A percentile compares a stretch with the other conserved stretches of the same genome.
phyloP scores from a whole-genome alignment of 1,140 invertebrate species.

The Tetramorium alpestre region DNA sequence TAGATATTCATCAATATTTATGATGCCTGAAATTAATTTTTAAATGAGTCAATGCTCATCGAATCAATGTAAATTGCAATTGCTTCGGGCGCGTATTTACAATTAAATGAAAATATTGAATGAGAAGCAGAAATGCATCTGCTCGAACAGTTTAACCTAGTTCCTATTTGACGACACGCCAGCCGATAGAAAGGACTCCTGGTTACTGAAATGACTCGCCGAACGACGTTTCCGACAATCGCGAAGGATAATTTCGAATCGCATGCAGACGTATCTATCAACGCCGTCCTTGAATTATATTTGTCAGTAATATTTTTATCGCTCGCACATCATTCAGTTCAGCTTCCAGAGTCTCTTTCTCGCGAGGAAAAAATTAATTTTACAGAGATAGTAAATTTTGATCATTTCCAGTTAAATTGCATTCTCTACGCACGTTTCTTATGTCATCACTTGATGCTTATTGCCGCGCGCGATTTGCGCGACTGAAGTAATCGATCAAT shows the following conservation, averaged over 20 bases:
- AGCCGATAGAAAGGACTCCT: constrained; percentile 49
- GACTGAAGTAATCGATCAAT: constrained; percentile 23
- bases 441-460: background rate
- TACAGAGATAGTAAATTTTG: background rate
- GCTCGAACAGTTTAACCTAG: constrained; percentile 71
- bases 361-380: background rate
- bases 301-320: background rate
- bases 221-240: constrained; percentile 12
- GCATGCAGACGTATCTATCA: background rate
- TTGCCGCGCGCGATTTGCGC: background rate
- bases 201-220: constrained; percentile 55
- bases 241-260: constrained; percentile 28
- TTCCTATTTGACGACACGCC: constrained; percentile 59
- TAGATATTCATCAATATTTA: background rate
- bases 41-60: background rate
- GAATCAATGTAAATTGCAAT: background rate
- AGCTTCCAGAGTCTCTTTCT: background rate
- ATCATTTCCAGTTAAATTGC: background rate
- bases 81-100: background rate
- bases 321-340: background rate
- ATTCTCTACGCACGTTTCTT: background rate
- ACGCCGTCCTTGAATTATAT: background rate
- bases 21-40: constrained; percentile 3
- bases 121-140: constrained; percentile 34
- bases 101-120: constrained; percentile 48